Evolutionary conservation across 1,140 invertebrate genomes (phyloP).

Genomic region (Elymnias hypermnestra): DNA sequence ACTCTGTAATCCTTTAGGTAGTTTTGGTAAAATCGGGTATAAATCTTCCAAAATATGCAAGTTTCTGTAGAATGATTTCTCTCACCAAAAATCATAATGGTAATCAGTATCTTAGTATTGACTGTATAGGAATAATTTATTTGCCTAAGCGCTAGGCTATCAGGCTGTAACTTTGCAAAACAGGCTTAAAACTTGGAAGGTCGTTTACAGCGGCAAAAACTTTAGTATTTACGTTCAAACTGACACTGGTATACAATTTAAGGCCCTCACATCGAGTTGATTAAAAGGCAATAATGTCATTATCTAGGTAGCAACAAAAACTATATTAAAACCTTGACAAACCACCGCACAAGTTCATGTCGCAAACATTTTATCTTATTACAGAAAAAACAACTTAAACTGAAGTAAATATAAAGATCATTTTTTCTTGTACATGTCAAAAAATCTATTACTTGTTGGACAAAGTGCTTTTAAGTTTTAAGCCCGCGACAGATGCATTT

Average conservation of each 20-base stretch:
- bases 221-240: conserved; percentile 16
- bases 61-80: no score
- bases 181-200: no score
- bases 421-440: conserved; percentile 1
- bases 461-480: conserved; percentile 4
- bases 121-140: no score
- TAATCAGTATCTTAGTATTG: no score
- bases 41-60: no score
- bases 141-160: no score
- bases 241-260: conserved; percentile 27
- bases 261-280: conserved; percentile 29
- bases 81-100: no score
- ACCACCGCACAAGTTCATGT: neutral
- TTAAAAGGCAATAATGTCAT: conserved; percentile 37
- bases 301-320: conserved; percentile 30
- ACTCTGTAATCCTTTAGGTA: no score
- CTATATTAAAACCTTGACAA: conserved; percentile 21
- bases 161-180: no score
- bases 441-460: neutral
- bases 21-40: no score
- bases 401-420: neutral
- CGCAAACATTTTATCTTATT: neutral
- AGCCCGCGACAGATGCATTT: conserved; percentile 7
- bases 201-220: conserved; percentile 14
- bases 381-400: neutral